Base-by-base conservation (phyloP, 2,888 invertebrate species). In the Linnaemya vulpina region DNA sequence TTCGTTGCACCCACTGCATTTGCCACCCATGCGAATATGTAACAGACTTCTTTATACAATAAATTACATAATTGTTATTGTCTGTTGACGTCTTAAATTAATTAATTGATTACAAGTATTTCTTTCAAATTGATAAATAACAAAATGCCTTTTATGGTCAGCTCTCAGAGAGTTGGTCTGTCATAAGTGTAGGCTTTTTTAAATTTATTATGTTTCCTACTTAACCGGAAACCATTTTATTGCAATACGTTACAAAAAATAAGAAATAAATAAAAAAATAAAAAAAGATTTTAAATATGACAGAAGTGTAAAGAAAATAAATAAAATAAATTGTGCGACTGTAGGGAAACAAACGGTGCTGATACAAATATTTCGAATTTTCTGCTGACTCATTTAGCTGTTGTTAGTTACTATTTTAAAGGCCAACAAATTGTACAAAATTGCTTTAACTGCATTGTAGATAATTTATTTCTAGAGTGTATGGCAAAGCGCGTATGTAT, bases 41-140 rank as follows among this genome's bases (percentile, higher is more conserved):
- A 9, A 62, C 63, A 51, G 20, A 13, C 49, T 58, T 25, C 13
- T 55, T 20, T 43, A 5, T 43, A 43, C 55, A 67, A 38, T 60
- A 38, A 51, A 75, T 63, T 53, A 53, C 15, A 40, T 55, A 65
- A 51, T 51, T 77, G 60, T 49, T 60, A 49, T 68, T 49, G 25
- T 68, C 40, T 67, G 55, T n/a, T 38, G 38, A 40, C 60, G 7
- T 79, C 65, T 60, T 13, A 30, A 70, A 71, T 83, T 65, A 83
- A 83, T 71, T 71, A 82, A 76, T 60, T 60, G 11, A 17, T 43
- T 55, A n/a, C 3, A 58, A 76, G 65, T 74, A 65, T 46, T 30
- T 60, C 38, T 77, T 83, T 43, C 30, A 71, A 83, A 73, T 77
- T 63, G 55, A 71, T 82, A 65, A 71, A 76, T 49, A 40, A 3